Evolutionary conservation across 2,888 invertebrate genomes (phyloP).

Genomic region (Epistrophella euchroma): DNA sequence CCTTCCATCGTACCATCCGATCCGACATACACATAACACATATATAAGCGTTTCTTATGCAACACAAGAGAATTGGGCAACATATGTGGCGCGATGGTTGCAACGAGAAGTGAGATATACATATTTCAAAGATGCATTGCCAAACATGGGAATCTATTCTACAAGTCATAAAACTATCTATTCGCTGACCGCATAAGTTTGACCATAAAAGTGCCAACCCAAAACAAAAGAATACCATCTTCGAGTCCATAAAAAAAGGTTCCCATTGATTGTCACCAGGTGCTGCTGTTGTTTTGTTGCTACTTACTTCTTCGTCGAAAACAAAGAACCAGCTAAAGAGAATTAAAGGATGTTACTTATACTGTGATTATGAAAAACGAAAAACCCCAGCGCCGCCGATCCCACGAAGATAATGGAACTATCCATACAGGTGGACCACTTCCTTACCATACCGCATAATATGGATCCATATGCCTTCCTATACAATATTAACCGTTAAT

Average conservation of each 20-base stretch:
- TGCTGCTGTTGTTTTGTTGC: constrained; percentile 24
- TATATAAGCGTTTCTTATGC: constrained; percentile 51
- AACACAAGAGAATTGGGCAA: constrained; percentile 27
- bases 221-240: constrained; percentile 61
- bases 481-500: constrained; percentile 62
- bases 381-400: constrained; percentile 60
- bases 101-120: constrained; percentile 36
- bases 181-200: constrained; percentile 61
- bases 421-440: constrained; percentile 60
- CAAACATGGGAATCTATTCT: constrained; percentile 52
- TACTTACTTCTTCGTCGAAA: constrained; percentile 34
- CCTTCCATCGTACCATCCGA: constrained; percentile 30
- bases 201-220: constrained; percentile 59
- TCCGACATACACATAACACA: neutral
- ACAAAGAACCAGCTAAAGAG: constrained; percentile 49
- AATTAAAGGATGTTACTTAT: constrained; percentile 37
- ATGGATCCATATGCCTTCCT: constrained; percentile 50
- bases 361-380: constrained; percentile 72
- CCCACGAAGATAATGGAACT: constrained; percentile 62
- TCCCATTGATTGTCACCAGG: constrained; percentile 70
- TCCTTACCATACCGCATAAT: constrained; percentile 21
- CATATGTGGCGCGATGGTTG: constrained; percentile 10
- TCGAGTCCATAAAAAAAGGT: constrained; percentile 53
- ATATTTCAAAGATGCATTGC: constrained; percentile 51
- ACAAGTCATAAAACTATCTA: constrained; percentile 63